Percentiles rank a stretch among this genome's conserved stretches.
These are phyloP conservation scores for Trichopria drosophilae DNA, from an alignment of 2,888 invertebrate species.

Conservation along the genomic window DNA sequence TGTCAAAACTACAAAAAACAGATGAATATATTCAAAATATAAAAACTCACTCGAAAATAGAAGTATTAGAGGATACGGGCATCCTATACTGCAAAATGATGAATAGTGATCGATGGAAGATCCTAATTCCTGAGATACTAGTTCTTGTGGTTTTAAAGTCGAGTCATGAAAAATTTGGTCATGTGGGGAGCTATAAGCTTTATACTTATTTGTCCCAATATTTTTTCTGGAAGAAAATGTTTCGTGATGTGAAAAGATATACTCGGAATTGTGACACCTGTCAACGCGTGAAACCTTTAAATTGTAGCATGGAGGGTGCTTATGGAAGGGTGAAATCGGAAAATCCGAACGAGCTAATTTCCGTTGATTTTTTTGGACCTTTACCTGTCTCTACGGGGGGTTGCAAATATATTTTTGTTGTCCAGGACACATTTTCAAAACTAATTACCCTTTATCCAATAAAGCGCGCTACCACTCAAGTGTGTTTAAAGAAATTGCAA, in stretches of 20 bases:
- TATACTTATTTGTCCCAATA: not conserved
- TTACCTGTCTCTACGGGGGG: not conserved
- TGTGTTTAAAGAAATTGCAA: not conserved
- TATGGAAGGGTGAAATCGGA: slow-evolving; percentile 5
- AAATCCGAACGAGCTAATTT: not conserved
- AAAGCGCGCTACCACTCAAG: not conserved
- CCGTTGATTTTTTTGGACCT: slow-evolving; percentile 8
- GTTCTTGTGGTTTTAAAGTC: not conserved
- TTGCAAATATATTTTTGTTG: slow-evolving; percentile 1
- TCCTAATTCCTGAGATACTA: not conserved
- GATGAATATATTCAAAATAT: no score
- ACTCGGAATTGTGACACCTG: slow-evolving; percentile 7
- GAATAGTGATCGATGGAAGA: not conserved
- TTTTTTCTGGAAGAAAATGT: not conserved
- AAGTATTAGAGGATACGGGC: not conserved
- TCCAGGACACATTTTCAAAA: slow-evolving; percentile 2
- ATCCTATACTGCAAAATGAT: not conserved
- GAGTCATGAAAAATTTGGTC: no score
- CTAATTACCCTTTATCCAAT: slow-evolving; percentile 5
- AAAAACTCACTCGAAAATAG: no score
- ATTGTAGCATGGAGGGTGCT: slow-evolving; percentile 7
- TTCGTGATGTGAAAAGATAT: not conserved
- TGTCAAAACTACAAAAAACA: no score
- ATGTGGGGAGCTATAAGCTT: not conserved
- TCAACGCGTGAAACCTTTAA: no score